Conservation (phyloP, 2,888 invertebrate genomes). For the Strigamia transsilvanica region DNA sequence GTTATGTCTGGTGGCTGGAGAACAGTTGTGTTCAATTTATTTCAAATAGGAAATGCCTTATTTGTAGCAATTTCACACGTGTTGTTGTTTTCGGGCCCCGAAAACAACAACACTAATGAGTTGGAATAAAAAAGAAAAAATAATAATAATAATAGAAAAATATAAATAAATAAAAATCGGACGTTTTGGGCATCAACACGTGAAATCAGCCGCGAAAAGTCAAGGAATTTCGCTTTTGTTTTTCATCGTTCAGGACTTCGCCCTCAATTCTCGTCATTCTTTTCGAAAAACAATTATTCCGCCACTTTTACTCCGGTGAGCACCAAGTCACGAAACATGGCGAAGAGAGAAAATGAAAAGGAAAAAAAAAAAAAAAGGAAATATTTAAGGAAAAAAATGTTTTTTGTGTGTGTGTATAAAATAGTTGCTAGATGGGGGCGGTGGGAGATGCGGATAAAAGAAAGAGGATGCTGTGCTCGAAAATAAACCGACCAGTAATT, state of each 20-base stretch:
- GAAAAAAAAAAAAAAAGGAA: neutral
- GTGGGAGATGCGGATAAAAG: neutral
- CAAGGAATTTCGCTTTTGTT: neutral
- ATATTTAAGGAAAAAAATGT: neutral
- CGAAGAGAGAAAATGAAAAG: no score
- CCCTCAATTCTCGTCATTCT: neutral
- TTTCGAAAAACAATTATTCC: neutral
- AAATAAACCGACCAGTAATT: neutral
- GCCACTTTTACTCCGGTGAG: neutral
- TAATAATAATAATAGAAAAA: neutral
- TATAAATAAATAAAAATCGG: neutral
- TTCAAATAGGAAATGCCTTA: no score
- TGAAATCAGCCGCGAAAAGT: neutral
- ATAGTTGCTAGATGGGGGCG: neutral
- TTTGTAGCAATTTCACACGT: no score
- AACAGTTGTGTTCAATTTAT: no score
- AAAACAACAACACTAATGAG: no score
- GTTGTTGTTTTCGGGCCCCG: no score
- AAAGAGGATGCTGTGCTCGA: neutral
- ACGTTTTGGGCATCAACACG: neutral
- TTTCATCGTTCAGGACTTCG: neutral
- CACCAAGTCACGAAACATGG: no score
- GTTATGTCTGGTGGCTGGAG: no score
- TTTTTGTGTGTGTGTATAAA: neutral
- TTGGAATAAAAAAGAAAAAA: neutral